A percentile compares a stretch with the other conserved stretches of the same genome.
Conservation (phyloP, 2,888 invertebrate species). For the Eilema depressum region DNA sequence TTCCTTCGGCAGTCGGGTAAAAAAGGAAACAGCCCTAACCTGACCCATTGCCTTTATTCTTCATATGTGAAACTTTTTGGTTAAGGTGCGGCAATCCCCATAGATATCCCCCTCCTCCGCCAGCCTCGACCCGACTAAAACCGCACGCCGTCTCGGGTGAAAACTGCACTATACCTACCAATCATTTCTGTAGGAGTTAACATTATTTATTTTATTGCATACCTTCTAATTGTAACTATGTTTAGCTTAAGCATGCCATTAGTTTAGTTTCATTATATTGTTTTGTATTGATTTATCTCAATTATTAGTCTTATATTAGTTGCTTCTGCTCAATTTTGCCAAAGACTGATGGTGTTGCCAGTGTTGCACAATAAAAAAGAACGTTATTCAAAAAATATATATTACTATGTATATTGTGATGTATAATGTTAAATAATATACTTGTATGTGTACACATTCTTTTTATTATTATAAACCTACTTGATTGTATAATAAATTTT, state of each 20-base stretch:
- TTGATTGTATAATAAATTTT: background rate
- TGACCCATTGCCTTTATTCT: too few species aligned
- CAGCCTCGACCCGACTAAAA: too few species aligned
- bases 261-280: constrained; percentile 25
- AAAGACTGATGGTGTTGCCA: constrained; percentile 73
- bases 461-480: background rate
- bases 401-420: constrained; percentile 10
- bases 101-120: too few species aligned
- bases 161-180: background rate
- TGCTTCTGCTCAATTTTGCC: constrained; percentile 76
- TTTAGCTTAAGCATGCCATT: constrained; percentile 23
- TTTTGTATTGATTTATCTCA: constrained; percentile 11
- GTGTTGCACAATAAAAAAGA: constrained; percentile 48
- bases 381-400: constrained; percentile 45
- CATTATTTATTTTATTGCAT: background rate
- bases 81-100: too few species aligned
- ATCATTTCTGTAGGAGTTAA: background rate
- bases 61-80: too few species aligned
- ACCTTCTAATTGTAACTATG: background rate
- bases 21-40: too few species aligned
- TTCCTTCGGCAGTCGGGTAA: too few species aligned
- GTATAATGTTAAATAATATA: constrained; percentile 1
- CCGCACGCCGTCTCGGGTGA: too few species aligned
- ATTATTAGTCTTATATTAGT: constrained; percentile 29
- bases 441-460: background rate